phyloP scores from a whole-genome alignment of 2,797 vertebrate species.

The Chiropotes sagulatus region DNA sequence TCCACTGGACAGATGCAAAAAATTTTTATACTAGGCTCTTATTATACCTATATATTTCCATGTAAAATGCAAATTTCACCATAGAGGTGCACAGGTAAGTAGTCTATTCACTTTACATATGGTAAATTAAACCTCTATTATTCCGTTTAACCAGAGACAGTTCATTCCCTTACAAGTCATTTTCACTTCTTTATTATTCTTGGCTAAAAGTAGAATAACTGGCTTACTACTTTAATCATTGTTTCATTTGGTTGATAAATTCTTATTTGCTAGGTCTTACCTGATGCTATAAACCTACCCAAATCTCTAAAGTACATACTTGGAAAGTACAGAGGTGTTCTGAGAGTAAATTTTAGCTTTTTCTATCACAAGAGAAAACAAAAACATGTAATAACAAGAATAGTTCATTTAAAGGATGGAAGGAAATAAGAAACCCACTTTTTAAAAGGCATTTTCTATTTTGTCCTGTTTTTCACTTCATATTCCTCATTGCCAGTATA shows the following conservation, averaged over 20 bases:
- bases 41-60: background rate
- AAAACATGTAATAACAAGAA: background rate
- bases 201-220: background rate
- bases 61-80: background rate
- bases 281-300: background rate
- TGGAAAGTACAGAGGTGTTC: background rate
- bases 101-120: background rate
- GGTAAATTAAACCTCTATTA: background rate
- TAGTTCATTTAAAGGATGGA: background rate
- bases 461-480: background rate
- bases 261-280: background rate
- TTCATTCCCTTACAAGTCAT: background rate
- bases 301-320: background rate
- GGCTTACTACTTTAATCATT: background rate
- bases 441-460: background rate
- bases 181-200: constrained; percentile 21
- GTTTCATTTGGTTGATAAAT: background rate
- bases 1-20: background rate
- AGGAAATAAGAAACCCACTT: background rate
- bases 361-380: background rate
- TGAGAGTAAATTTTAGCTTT: background rate
- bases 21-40: background rate
- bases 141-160: background rate
- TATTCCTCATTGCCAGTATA: background rate
- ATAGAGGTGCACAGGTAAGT: background rate